These are phyloP conservation scores for Cephonodes hylas DNA, from an alignment of 2,888 invertebrate species.

Conservation along the genomic window DNA sequence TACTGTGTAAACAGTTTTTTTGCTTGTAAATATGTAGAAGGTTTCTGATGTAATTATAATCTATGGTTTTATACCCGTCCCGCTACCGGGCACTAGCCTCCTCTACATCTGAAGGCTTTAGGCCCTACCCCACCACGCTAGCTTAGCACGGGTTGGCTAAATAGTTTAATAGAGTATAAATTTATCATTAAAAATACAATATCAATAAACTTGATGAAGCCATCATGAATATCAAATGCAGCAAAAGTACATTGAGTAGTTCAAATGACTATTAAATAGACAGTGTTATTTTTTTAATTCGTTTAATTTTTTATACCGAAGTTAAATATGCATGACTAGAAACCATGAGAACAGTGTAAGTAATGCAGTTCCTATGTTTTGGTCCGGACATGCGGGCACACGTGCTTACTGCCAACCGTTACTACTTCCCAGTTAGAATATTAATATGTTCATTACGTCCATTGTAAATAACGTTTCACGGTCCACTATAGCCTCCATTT, in stretches of 20 bases:
- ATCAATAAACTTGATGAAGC: no score
- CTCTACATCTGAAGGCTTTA: no score
- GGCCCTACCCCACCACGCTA: no score
- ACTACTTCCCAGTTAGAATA: conserved; percentile 56
- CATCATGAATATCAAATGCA: not conserved
- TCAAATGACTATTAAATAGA: not conserved
- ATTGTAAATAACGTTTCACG: not conserved
- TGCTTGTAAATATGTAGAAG: no score
- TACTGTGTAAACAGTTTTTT: not conserved
- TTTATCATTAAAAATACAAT: no score
- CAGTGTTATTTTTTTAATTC: not conserved
- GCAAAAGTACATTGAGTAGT: not conserved
- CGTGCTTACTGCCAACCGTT: conserved; percentile 52
- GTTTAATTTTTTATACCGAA: not conserved
- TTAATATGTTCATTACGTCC: conserved; percentile 51
- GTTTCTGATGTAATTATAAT: no score
- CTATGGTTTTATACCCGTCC: no score
- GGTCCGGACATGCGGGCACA: conserved; percentile 68
- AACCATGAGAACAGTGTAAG: conserved; percentile 36
- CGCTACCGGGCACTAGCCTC: no score
- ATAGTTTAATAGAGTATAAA: no score
- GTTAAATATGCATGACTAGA: conserved; percentile 35
- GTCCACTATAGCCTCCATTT: not conserved
- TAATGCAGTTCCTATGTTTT: conserved; percentile 67
- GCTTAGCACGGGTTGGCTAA: no score